A percentile compares a stretch with the other conserved stretches of the same genome.
phyloP scores from a whole-genome alignment of 2,888 invertebrate species.

The Chymomyza fuscimana region DNA sequence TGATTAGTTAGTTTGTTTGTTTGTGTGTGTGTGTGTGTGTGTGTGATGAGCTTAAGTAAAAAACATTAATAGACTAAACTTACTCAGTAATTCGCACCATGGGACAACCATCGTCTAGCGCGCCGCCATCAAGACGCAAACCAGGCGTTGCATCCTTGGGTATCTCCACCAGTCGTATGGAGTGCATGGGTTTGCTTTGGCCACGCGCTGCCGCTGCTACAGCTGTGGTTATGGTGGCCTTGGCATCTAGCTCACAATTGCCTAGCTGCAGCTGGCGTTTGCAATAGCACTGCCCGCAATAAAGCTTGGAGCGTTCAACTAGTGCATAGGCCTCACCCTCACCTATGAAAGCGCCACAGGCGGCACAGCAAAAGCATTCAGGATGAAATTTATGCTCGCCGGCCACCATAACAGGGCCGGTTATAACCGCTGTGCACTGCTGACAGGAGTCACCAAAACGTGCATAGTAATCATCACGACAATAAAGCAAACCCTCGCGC shows the following conservation, averaged over 20 bases:
- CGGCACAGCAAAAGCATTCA: constrained; percentile 94
- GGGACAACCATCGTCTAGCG: constrained; percentile 79
- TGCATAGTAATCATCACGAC: constrained; percentile 93
- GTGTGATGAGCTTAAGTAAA: background rate
- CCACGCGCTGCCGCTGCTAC: constrained; percentile 79
- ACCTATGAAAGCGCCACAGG: constrained; percentile 91
- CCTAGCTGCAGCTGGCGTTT: constrained; percentile 44
- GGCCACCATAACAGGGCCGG: constrained; percentile 96
- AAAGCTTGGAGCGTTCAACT: constrained; percentile 93
- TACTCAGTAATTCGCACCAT: constrained; percentile 87
- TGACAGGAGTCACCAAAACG: constrained; percentile 94
- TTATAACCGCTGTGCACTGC: constrained; percentile 84
- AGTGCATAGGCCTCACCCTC: constrained; percentile 96
- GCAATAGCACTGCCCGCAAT: constrained; percentile 90
- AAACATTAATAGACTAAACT: constrained; percentile 40
- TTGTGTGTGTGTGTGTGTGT: constrained; percentile 1
- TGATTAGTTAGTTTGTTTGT: background rate
- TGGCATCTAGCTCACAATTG: constrained; percentile 44
- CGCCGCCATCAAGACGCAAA: constrained; percentile 81
- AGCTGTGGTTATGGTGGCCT: constrained; percentile 52
- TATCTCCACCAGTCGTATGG: constrained; percentile 91
- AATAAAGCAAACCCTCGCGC: constrained; percentile 92
- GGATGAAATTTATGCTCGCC: constrained; percentile 97
- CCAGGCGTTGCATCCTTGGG: constrained; percentile 83
- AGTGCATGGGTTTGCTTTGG: constrained; percentile 84